These are phyloP conservation scores for Drosophila quinaria DNA, from an alignment of 2,888 invertebrate genomes.

Conservation along the genomic window DNA sequence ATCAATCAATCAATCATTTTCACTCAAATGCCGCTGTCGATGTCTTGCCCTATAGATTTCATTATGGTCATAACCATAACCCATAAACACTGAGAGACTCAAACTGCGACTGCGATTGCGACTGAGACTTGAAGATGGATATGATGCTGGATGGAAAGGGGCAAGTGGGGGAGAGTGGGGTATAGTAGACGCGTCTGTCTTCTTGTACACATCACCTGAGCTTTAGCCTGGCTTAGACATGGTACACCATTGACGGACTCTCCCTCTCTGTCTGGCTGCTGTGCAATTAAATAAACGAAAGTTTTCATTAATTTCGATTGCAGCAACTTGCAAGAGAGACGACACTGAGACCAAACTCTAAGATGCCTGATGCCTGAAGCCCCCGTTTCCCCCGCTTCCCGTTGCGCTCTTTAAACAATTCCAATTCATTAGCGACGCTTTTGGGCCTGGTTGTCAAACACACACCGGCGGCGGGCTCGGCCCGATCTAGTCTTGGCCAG, in stretches of 20 bases:
- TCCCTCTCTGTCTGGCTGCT: conserved; percentile 58
- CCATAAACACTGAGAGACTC: conserved; percentile 63
- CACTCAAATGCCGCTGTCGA: conserved; percentile 75
- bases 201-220: conserved; percentile 39
- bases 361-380: conserved; percentile 25
- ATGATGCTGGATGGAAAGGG: neutral
- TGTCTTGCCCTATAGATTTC: conserved; percentile 77
- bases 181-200: conserved; percentile 14
- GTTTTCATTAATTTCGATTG: conserved; percentile 80
- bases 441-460: conserved; percentile 66
- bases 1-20: conserved; percentile 81
- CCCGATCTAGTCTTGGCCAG: conserved; percentile 52
- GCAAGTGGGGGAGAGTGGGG: neutral
- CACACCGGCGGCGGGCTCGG: conserved; percentile 24
- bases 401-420: conserved; percentile 68
- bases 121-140: neutral
- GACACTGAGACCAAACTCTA: conserved; percentile 52
- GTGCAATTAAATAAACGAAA: conserved; percentile 80
- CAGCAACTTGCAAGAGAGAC: conserved; percentile 62
- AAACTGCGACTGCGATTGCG: conserved; percentile 17
- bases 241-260: conserved; percentile 27
- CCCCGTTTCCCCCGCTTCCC: conserved; percentile 13
- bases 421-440: conserved; percentile 79
- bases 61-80: conserved; percentile 78
- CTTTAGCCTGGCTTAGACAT: conserved; percentile 33